Conservation (phyloP, 2,888 invertebrate species). For the Drosophila histrio region DNA sequence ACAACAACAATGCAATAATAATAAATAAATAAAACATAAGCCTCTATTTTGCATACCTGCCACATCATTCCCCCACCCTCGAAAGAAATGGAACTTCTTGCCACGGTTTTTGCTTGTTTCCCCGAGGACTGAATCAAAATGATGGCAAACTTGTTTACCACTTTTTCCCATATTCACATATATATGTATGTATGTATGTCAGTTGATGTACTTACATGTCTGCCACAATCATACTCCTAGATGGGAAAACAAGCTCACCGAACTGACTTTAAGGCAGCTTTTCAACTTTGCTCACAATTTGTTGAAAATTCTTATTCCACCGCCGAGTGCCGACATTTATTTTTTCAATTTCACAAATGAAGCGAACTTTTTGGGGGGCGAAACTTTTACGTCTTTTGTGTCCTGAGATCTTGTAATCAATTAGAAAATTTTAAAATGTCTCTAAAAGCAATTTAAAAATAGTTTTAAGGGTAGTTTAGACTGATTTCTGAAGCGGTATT, state of each 20-base stretch:
- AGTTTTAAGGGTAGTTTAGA: neutral
- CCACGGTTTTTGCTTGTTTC: conserved; percentile 4
- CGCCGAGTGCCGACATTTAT: too few species aligned
- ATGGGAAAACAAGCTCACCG: neutral
- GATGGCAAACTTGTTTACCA: conserved; percentile 64
- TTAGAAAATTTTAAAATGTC: neutral
- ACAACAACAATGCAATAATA: conserved; percentile 31
- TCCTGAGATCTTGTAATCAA: neutral
- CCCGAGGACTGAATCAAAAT: conserved; percentile 38
- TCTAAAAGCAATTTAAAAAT: neutral
- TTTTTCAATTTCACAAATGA: conserved; percentile 10
- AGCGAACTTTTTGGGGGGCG: neutral
- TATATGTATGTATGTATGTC: neutral
- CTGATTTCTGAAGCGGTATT: neutral
- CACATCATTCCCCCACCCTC: conserved; percentile 15
- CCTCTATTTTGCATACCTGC: conserved; percentile 32
- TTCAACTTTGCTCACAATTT: conserved; percentile 11
- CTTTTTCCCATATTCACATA: conserved; percentile 33
- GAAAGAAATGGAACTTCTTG: conserved; percentile 26
- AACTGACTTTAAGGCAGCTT: conserved; percentile 16
- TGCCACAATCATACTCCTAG: conserved; percentile 8
- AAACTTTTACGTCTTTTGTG: neutral
- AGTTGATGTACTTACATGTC: neutral
- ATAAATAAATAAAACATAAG: conserved; percentile 57
- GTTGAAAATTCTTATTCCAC: conserved; percentile 3